Evolutionary conservation across 2,797 vertebrate genomes (phyloP), one percentile per base, ranked within the genome.

Genomic region (Sternotherus odoratus): DNA sequence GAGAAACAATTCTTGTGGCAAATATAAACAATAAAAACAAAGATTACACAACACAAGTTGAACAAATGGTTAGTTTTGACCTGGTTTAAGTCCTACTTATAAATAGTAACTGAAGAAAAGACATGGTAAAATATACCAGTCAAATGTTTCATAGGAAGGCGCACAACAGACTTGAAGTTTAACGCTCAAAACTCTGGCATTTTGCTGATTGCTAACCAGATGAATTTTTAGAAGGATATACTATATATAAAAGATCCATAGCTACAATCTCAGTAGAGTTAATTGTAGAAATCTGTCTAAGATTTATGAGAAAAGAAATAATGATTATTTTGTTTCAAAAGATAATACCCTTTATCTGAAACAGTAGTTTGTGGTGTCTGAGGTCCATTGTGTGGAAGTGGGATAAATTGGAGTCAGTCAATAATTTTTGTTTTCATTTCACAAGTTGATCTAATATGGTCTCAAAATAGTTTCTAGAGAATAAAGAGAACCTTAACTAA

Each of bases 1-100:
- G 81, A 83, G 88, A 92, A 79, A 82, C 92, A 93, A 78, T 96
- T 96, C 83, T 82, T 92, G 10, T 95, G 93, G 23, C 85, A 93
- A 94, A 79, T 91, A 86, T 94, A 94, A 96, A 92, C 78, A 86
- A 86, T 93, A 94, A 96, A 95, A 66, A 4, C 33, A 90, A 87
- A 50, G 60, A 56, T 88, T 91, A 92, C 85, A 74, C 11, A 60
- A 49, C 54, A 10, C 23, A 57, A 89, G 72, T 33, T 80, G 66
- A 92, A 93, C 79, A 84, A 82, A 87, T 79, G 81, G 12, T 79
- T 89, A 89, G 57, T 82, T 83, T 81, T 91, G 21, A 60, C 28
- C 51, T 51, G 19, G 2, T 93, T 86, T 87, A 80, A 84, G 50
- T 80, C 57, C 3, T 94, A 77, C 89, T 96, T 43, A 21, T 53